Base-by-base conservation (phyloP, 2,888 invertebrate species). In the Biston betularia region DNA sequence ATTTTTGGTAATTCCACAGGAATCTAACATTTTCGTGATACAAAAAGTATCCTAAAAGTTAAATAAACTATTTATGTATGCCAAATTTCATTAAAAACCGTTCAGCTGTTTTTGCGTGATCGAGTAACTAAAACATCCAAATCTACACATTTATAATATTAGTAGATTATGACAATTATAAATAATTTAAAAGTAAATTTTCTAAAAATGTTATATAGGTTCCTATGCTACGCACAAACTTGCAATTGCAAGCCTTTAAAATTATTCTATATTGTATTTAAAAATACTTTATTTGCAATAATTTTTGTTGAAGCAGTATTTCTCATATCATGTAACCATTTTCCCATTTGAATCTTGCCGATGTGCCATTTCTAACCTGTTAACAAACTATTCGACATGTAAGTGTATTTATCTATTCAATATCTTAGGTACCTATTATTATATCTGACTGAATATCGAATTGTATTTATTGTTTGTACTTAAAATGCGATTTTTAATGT, bases 401-500 rank as follows among this genome's bases (percentile, higher is more conserved):
- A 76, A 71, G 69, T 70, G 75, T 79, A 77, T 76, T 79, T 78
- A 76, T 75, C 73, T 57, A n/a, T 65, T 52, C 65, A 52, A 49
- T 59, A 40, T 54, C 35, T 74, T 77, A 79, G 72, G 65, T 77
- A n/a, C n/a, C n/a, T n/a, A n/a, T n/a, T n/a, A 78, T 80, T 79
- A 79, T 84, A 81, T 86, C 80, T 82, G 90, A 90, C 91, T 91
- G 90, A 90, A 84, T 80, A 83, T 80, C 77, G 77, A 82, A 78
- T 45, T 84, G 75, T 86, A 87, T 87, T 86, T 87, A 81, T 86
- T 85, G 84, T 87, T 90, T 88, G 90, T 92, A 91, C 91, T 91
- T 90, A 90, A 78, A 80, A 50, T 66, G 78, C 78, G 81, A 82
- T 83, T 83, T 82, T 82, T 82, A 76, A 81, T 82, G 83, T 84